These are phyloP conservation scores for Lepus oiostolus DNA, from an alignment of 2,797 vertebrate species.

Conservation along the genomic window DNA sequence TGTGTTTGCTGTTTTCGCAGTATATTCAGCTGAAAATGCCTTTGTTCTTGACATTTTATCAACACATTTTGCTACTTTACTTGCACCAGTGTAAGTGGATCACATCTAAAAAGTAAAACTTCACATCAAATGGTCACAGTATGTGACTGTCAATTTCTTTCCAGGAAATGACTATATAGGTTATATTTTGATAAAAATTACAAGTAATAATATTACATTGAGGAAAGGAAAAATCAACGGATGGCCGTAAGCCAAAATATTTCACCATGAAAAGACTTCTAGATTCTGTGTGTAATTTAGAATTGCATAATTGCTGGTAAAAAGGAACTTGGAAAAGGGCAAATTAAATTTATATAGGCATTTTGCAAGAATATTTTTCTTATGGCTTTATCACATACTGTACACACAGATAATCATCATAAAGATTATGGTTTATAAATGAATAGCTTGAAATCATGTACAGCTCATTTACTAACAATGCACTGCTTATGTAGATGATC, in stretches of 20 bases:
- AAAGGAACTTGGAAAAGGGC: neutral
- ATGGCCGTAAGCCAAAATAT: neutral
- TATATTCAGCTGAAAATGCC: conserved; percentile 19
- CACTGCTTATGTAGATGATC: neutral
- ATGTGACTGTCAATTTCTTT: neutral
- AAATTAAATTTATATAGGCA: neutral
- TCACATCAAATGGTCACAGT: conserved; percentile 30
- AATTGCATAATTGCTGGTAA: neutral
- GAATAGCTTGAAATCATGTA: neutral
- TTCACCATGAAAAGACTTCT: conserved; percentile 44
- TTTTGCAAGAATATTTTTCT: neutral
- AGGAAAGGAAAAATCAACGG: neutral
- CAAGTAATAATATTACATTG: conserved; percentile 27
- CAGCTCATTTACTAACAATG: neutral
- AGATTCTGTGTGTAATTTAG: neutral
- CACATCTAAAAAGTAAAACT: conserved; percentile 38
- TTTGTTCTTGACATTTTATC: conserved; percentile 46
- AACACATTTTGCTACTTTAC: neutral
- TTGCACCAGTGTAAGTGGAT: neutral
- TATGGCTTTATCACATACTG: neutral
- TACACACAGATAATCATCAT: neutral
- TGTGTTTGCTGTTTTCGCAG: neutral
- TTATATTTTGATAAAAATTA: conserved; percentile 46
- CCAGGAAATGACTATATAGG: neutral
- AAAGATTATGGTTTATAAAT: neutral